Base-by-base conservation (phyloP, 2,888 invertebrate species). In the Ryuthela nishihirai region DNA sequence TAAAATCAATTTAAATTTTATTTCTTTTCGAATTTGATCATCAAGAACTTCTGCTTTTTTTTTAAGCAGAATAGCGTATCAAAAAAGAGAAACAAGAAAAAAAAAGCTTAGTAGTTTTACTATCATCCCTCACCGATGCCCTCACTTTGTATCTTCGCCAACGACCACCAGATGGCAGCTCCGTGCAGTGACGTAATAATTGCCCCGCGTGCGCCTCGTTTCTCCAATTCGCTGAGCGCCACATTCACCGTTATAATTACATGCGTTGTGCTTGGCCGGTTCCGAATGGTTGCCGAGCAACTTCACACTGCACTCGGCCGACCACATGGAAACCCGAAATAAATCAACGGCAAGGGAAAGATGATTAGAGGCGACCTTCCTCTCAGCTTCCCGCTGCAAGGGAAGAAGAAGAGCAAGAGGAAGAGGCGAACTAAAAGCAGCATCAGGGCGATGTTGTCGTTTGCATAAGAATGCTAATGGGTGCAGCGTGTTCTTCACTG, bases 251-350 rank as follows among this genome's bases (percentile, higher is more conserved):
- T 55, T 49, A 55, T 56, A 56, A 56, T 56, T 56, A 56, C 56
- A 50, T 50, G 56, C 56, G 56, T 46, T 50, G 56, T 50, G 56
- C 56, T 56, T 44, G 50, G 56, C 26, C 56, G 56, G 56, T 50
- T 56, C 23, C 56, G 50, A 56, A 56, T 56, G 45, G 56, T 26
- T 49, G 56, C 50, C 41, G 52, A 56, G 56, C 45, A 56, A 49
- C 50, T 56, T 56, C 50, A 45, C 56, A 50, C 56, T 44, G 50
- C 56, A 56, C 56, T 50, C 44, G 15, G 29, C 36, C 50, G 26
- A 56, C 56, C 56, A 50, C n/a, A n/a, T n/a, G n/a, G n/a, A n/a
- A n/a, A n/a, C n/a, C n/a, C 56, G 56, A 56, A 56, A 50, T 56
- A 56, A 56, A 56, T 56, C 56, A 56, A 45, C 53, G 39, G 36